Conservation (phyloP, 2,797 vertebrate genomes). For the Lagocephalus sceleratus region DNA sequence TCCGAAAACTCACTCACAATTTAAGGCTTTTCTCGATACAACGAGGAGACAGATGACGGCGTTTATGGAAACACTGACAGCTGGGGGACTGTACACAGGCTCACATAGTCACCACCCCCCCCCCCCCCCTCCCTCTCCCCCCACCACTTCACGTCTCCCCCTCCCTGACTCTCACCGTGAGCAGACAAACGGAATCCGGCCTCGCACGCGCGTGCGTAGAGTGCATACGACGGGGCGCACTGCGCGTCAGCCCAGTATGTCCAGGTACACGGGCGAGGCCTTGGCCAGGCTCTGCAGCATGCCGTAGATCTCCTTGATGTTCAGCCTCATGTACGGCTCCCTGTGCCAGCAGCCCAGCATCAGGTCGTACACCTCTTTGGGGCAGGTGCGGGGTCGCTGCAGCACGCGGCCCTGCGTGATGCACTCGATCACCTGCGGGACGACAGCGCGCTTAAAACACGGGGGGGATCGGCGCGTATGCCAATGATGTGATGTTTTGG, state of each 20-base stretch:
- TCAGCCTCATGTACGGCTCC: constrained; percentile 97
- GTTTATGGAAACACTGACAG: constrained; percentile 73
- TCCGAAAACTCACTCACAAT: constrained; percentile 64
- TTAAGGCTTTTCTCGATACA: constrained; percentile 94
- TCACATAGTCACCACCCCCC: constrained; percentile 24
- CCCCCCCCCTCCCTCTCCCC: constrained; percentile 6
- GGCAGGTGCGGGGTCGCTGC: constrained; percentile 94
- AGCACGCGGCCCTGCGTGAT: constrained; percentile 97
- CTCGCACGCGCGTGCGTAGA: constrained; percentile 27
- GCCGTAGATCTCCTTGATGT: constrained; percentile 96
- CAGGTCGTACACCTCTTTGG: constrained; percentile 97
- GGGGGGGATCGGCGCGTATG: too few relatives aligned
- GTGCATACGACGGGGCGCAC: constrained; percentile 33
- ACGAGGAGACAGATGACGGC: constrained; percentile 84
- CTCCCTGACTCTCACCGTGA: constrained; percentile 9
- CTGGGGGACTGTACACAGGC: constrained; percentile 55
- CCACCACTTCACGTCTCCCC: too few relatives aligned
- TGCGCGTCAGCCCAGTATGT: constrained; percentile 91
- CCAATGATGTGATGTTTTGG: too few relatives aligned
- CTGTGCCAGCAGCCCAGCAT: constrained; percentile 99
- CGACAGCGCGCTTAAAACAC: not conserved
- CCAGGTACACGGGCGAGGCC: constrained; percentile 98
- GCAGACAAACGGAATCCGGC: constrained; percentile 17
- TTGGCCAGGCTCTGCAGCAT: constrained; percentile 97
- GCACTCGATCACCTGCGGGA: constrained; percentile 92